Base-by-base conservation (phyloP, 2,113 vertebrate genomes). In the Tor tambroides region DNA sequence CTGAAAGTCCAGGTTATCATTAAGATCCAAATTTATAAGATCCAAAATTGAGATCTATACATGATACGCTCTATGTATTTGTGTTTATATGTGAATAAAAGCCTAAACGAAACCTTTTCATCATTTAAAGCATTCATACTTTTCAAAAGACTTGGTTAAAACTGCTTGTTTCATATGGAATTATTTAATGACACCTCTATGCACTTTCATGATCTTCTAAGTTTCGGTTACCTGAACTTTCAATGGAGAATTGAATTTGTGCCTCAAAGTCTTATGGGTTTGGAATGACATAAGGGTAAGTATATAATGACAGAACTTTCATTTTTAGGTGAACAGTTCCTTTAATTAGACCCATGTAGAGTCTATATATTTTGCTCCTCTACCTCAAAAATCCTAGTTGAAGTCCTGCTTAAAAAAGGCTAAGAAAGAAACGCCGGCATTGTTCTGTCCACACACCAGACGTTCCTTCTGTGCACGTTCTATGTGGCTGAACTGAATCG, bases 381-480 rank as follows among this genome's bases (percentile, higher is more conserved):
- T 43, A 74, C 21, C 72, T 75, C 23, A 2, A 46, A 74, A 43
- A 11, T 74, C 10, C 5, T 10, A 74, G 9, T 38, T 71, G 15
- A 67, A 30, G 11, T 19, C 21, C 19, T 72, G 17, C 11, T 75
- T 43, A 43, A 1, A 23, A 72, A 8, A 9, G 35, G 79, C 49
- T 59, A 85, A 46, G n/a, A 46, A 81, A 81, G 38, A 65, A 28
- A 46, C 8, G 12, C 12, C 30, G 35, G 30, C 54, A 41, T n/a
- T 41, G 23, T 84, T n/a, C 59, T 32, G n/a, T 61, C 38, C 61
- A 79, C 72, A 79, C 85, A 78, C 46, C 49, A 84, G 38, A 84
- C 26, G 38, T 41, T 84, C 54, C 65, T 63, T 72, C n/a, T 46
- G 83, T 89, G 84, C 87, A 79, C 51, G 56, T 78, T 41, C 56